Evolutionary conservation across 2,113 vertebrate species (phyloP).

Genomic region (Crotalus tigris): DNA sequence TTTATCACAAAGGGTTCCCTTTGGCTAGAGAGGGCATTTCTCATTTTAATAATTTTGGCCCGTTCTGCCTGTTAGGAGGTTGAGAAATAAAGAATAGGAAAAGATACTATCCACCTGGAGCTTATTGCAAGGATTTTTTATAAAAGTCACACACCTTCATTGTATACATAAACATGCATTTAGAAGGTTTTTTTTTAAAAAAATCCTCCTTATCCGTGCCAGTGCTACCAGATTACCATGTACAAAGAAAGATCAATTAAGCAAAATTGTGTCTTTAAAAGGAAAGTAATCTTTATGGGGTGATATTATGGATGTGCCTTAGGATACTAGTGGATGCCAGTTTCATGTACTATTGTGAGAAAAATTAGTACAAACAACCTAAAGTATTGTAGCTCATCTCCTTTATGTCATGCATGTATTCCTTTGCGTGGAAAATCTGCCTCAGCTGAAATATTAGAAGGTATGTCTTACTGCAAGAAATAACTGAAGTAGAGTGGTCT

Average conservation of each 20-base stretch:
- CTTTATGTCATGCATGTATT: neutral
- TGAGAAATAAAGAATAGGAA: neutral
- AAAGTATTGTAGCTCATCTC: neutral
- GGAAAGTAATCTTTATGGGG: neutral
- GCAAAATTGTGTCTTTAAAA: neutral
- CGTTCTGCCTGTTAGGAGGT: neutral
- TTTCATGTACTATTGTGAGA: neutral
- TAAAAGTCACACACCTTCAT: neutral
- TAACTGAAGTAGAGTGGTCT: neutral
- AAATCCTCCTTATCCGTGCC: neutral
- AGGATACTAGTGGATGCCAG: neutral
- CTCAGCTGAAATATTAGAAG: neutral
- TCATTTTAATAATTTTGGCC: neutral
- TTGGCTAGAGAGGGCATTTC: neutral
- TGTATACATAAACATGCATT: neutral
- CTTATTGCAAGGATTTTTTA: neutral
- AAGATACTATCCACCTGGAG: neutral
- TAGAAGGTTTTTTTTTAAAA: neutral
- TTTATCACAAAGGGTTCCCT: neutral
- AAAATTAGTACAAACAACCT: neutral
- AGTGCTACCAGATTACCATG: neutral
- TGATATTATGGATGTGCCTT: neutral
- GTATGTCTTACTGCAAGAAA: neutral
- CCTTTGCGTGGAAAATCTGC: neutral
- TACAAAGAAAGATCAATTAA: neutral